A percentile compares a stretch with the other conserved stretches of the same genome.
These are phyloP conservation scores for Rhagologus leucostigma DNA, from an alignment of 2,113 vertebrate species.

Conservation along the genomic window DNA sequence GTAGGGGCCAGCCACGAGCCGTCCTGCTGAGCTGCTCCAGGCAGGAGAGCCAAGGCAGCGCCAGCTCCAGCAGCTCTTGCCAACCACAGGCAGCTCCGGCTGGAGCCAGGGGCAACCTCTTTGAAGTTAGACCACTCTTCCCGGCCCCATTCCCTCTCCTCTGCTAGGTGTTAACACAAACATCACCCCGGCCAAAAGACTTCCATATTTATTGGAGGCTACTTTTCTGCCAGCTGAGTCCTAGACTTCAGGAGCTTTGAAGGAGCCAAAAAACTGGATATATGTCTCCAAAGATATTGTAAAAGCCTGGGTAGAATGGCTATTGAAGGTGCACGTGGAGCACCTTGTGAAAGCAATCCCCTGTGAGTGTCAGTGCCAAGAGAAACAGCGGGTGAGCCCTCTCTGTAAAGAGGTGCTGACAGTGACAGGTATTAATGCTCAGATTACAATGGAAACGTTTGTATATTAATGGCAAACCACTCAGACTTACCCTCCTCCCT, in stretches of 20 bases:
- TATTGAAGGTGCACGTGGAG: background rate
- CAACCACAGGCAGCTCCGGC: background rate
- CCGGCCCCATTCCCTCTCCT: background rate
- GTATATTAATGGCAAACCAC: background rate
- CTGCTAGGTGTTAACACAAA: constrained; percentile 46
- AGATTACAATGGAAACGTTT: constrained; percentile 31
- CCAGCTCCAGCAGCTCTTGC: background rate
- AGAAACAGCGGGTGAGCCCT: background rate
- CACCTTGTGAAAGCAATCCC: constrained; percentile 18
- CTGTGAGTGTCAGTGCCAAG: constrained; percentile 9
- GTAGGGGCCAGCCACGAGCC: background rate
- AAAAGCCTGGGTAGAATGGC: background rate
- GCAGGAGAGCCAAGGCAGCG: background rate
- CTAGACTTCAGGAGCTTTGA: constrained; percentile 7
- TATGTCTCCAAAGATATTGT: constrained; percentile 26
- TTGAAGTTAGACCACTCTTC: background rate
- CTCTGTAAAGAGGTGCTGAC: background rate
- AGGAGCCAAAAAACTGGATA: constrained; percentile 15
- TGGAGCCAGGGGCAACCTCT: background rate
- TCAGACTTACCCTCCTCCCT: background rate
- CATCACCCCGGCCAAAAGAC: background rate
- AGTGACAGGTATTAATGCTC: background rate
- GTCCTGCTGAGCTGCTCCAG: background rate
- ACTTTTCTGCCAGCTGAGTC: background rate
- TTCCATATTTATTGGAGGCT: constrained; percentile 35